phyloP scores from a whole-genome alignment of 2,888 invertebrate genomes.

The Endotricha flammealis region DNA sequence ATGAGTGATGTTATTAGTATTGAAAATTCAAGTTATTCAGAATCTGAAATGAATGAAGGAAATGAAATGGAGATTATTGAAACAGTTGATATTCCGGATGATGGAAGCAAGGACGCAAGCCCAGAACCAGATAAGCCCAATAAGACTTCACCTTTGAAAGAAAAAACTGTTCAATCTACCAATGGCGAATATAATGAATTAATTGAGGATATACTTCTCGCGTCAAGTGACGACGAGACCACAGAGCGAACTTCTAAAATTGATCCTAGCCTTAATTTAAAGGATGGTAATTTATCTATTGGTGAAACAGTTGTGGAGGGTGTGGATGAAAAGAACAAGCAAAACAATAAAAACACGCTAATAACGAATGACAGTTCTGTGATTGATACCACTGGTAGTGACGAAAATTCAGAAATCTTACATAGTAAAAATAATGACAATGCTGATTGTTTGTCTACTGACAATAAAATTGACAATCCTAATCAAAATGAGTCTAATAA shows the following conservation, averaged over 20 bases:
- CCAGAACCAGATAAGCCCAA: constrained; percentile 7
- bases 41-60: constrained; percentile 38
- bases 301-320: constrained; percentile 32
- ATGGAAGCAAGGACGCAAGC: constrained; percentile 2
- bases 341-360: not conserved
- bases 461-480: not conserved
- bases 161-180: constrained; percentile 22
- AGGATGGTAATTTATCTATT: constrained; percentile 38
- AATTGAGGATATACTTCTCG: constrained; percentile 47
- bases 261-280: constrained; percentile 31
- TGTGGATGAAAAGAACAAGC: constrained; percentile 10
- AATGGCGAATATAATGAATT: constrained; percentile 35
- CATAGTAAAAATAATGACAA: not conserved
- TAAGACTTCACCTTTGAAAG: too few relatives aligned
- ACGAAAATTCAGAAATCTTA: not conserved
- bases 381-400: not conserved
- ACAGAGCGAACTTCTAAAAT: constrained; percentile 7
- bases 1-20: constrained; percentile 56
- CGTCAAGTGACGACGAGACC: constrained; percentile 48
- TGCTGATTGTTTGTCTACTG: not conserved
- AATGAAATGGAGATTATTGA: constrained; percentile 9
- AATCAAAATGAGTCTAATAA: not conserved
- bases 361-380: too few relatives aligned
- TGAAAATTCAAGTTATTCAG: constrained; percentile 67
- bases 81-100: constrained; percentile 8